phyloP scores from a whole-genome alignment of 2,888 invertebrate genomes.

The Lypha dubia region DNA sequence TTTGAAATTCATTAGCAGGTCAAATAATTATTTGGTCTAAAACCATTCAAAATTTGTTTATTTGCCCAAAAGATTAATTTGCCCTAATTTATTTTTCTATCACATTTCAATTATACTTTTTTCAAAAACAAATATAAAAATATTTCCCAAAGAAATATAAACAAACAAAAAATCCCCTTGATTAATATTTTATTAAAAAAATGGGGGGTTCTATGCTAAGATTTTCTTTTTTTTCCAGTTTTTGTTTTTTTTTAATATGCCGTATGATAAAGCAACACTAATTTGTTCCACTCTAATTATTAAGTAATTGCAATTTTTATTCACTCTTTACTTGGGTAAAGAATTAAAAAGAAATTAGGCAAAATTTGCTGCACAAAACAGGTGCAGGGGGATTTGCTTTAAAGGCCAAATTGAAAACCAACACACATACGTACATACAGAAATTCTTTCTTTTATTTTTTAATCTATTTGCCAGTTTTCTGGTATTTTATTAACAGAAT shows the following conservation, averaged over 20 bases:
- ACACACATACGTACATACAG: background rate
- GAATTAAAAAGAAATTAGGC: constrained; percentile 34
- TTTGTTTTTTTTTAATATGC: background rate
- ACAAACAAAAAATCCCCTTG: constrained; percentile 6
- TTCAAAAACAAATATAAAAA: constrained; percentile 3
- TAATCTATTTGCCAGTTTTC: too few species aligned
- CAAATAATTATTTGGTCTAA: constrained; percentile 26
- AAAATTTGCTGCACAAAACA: background rate
- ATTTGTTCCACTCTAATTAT: constrained; percentile 53
- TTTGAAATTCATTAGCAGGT: constrained; percentile 38
- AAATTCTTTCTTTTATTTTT: too few species aligned
- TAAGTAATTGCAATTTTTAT: constrained; percentile 19
- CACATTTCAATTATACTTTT: background rate
- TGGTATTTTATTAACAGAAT: too few species aligned
- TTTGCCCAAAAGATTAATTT: constrained; percentile 3
- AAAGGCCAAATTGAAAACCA: background rate
- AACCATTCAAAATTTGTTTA: constrained; percentile 22
- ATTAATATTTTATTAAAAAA: constrained; percentile 12
- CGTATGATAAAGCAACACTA: background rate
- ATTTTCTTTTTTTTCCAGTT: background rate
- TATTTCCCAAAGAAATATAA: background rate
- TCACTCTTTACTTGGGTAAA: background rate
- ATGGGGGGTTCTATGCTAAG: background rate
- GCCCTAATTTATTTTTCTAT: background rate
- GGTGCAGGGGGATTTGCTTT: background rate